Base-by-base conservation (phyloP, 2,888 invertebrate genomes). In the Lingula anatina region DNA sequence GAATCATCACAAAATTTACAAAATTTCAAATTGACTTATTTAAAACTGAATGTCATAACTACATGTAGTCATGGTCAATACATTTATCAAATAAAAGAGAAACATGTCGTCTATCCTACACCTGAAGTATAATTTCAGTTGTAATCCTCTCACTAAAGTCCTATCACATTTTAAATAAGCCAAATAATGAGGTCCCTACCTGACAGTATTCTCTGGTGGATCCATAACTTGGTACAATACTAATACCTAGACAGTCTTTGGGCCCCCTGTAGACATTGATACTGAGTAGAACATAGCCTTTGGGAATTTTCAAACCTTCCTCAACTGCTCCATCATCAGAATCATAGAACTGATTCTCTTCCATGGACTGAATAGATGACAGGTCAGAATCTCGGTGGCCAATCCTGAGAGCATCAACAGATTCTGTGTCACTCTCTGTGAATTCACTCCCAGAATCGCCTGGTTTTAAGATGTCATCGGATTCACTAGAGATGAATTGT, bases 151-250 rank as follows among this genome's bases (percentile, higher is more conserved):
- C n/a, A n/a, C n/a, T n/a, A n/a, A n/a, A n/a, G n/a, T n/a, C n/a
- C n/a, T n/a, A n/a, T n/a, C n/a, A n/a, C n/a, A n/a, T n/a, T n/a
- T n/a, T n/a, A n/a, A n/a, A n/a, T n/a, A n/a, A n/a, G n/a, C n/a
- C n/a, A n/a, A n/a, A n/a, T n/a, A n/a, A n/a, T n/a, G n/a, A n/a
- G n/a, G n/a, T n/a, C n/a, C n/a, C n/a, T 49, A 72, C 72, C 69
- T 71, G 70, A 49, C 67, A 70, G 38, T 60, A 63, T 31, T 67
- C 60, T 24, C 60, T 51, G 5, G 66, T 65, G 12, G 65, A 63
- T 18, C 70, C 68, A 49, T 65, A 64, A 46, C 68, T 65, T 1
- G 68, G 70, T 20, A 70, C 70, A 45, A 73, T 66, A 45, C 67
- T 68, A 20, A 73, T 53, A 4, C 73, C 73, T 20, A 73, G 60